Percentiles rank a stretch among this genome's conserved stretches.
Conservation (phyloP, 2,888 invertebrate species). For the Drosophila fungiperda region DNA sequence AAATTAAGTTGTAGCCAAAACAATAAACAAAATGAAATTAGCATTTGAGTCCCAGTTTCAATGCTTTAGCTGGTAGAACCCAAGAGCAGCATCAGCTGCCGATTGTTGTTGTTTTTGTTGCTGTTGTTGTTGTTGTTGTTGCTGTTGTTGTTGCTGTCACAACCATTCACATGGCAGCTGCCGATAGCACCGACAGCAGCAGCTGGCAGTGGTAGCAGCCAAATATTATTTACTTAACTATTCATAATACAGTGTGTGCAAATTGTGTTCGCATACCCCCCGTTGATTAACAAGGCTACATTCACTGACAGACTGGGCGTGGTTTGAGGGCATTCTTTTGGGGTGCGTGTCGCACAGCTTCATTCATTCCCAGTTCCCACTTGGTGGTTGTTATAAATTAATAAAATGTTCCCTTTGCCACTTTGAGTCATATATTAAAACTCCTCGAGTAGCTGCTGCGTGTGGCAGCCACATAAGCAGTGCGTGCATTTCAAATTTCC, state of each 20-base stretch:
- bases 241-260: conserved; percentile 54
- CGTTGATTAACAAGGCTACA: conserved; percentile 59
- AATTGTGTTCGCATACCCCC: conserved; percentile 41
- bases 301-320: conserved; percentile 1
- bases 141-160: conserved; percentile 54
- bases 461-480: conserved; percentile 19
- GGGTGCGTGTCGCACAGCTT: conserved; percentile 39
- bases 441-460: conserved; percentile 2
- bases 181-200: conserved; percentile 16
- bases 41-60: conserved; percentile 50
- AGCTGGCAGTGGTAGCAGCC: conserved; percentile 1
- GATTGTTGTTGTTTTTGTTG: background rate
- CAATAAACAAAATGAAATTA: conserved; percentile 80
- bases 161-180: conserved; percentile 37
- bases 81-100: conserved; percentile 21
- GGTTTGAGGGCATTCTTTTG: background rate
- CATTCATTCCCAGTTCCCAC: conserved; percentile 59
- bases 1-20: conserved; percentile 77
- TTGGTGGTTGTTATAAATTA: conserved; percentile 59
- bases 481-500: conserved; percentile 51
- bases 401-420: conserved; percentile 63
- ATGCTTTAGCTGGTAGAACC: conserved; percentile 6
- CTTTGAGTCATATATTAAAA: conserved; percentile 29
- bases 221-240: conserved; percentile 72
- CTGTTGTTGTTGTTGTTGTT: background rate